Percentiles rank a stretch among this genome's conserved stretches.
Conservation (phyloP, 2,888 invertebrate species). For the Lymantria monacha region DNA sequence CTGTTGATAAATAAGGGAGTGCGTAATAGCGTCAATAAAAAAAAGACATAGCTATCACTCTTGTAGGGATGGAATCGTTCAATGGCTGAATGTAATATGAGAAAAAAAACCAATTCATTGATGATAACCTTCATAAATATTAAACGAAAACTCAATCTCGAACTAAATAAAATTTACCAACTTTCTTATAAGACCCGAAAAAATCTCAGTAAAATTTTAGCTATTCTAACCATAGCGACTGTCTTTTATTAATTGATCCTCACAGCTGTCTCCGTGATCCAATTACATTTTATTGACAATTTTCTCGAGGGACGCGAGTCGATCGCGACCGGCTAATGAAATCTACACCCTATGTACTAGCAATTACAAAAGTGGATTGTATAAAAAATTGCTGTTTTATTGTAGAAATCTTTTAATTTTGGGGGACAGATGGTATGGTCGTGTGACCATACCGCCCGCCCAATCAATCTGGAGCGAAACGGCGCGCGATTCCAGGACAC, state of each 20-base stretch:
- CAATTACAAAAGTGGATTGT: slow-evolving; percentile 10
- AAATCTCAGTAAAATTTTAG: slow-evolving; percentile 11
- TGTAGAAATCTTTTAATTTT: too few species aligned
- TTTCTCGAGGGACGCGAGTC: slow-evolving; percentile 28
- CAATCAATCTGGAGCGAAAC: too few species aligned
- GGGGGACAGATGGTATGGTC: too few species aligned
- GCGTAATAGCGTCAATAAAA: too few species aligned
- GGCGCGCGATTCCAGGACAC: too few species aligned
- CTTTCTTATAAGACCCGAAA: slow-evolving; percentile 3
- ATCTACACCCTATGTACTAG: slow-evolving; percentile 32
- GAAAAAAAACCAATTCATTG: slow-evolving; percentile 1
- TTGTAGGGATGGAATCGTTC: too few species aligned
- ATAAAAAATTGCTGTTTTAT: background rate
- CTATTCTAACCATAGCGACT: slow-evolving; percentile 8
- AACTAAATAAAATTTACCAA: background rate
- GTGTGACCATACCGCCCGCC: too few species aligned
- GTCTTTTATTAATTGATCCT: slow-evolving; percentile 43
- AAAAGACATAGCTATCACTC: too few species aligned
- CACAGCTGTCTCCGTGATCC: slow-evolving; percentile 52
- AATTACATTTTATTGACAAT: slow-evolving; percentile 63
- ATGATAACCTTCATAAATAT: slow-evolving; percentile 5
- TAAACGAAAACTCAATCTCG: slow-evolving; percentile 6
- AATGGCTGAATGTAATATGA: too few species aligned
- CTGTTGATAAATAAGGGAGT: too few species aligned
- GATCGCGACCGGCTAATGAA: slow-evolving; percentile 41